A percentile compares a stretch with the other conserved stretches of the same genome.
Conservation (phyloP, 2,113 vertebrate species). For the Chaetorhynchus papuensis region DNA sequence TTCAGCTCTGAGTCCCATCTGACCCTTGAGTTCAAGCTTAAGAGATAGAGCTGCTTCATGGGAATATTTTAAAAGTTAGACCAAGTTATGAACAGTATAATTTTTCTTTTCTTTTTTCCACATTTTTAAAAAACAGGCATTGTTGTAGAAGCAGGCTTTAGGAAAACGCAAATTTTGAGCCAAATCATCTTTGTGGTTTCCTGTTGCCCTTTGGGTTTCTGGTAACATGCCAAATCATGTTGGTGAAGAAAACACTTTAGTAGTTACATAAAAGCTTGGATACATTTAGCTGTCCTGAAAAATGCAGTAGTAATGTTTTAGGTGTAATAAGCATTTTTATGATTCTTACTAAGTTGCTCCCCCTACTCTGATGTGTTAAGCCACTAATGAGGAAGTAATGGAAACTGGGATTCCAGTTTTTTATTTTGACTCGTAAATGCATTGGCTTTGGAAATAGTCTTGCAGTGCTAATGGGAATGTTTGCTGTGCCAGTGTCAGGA, state of each 20-base stretch:
- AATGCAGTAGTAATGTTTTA: background rate
- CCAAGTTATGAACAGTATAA: background rate
- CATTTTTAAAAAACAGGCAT: background rate
- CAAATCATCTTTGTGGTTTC: conserved; percentile 21
- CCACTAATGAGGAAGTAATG: conserved; percentile 10
- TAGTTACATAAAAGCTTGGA: background rate
- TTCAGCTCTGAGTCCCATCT: background rate
- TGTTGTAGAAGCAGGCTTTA: background rate
- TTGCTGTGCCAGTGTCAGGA: background rate
- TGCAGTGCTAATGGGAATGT: background rate
- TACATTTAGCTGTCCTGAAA: background rate
- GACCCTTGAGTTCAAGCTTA: background rate
- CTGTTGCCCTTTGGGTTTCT: conserved; percentile 16
- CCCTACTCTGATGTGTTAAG: background rate
- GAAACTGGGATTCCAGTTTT: background rate
- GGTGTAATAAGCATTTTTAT: background rate
- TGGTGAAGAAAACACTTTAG: background rate
- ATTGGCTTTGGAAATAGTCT: background rate
- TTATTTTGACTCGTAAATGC: background rate
- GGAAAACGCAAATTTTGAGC: background rate
- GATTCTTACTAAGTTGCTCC: background rate
- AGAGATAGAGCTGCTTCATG: background rate
- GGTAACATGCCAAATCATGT: background rate
- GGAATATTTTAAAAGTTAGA: background rate
- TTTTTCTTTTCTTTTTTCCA: background rate